Base-by-base conservation (phyloP, 2,888 invertebrate genomes). In the Dysmachus trigonus region DNA sequence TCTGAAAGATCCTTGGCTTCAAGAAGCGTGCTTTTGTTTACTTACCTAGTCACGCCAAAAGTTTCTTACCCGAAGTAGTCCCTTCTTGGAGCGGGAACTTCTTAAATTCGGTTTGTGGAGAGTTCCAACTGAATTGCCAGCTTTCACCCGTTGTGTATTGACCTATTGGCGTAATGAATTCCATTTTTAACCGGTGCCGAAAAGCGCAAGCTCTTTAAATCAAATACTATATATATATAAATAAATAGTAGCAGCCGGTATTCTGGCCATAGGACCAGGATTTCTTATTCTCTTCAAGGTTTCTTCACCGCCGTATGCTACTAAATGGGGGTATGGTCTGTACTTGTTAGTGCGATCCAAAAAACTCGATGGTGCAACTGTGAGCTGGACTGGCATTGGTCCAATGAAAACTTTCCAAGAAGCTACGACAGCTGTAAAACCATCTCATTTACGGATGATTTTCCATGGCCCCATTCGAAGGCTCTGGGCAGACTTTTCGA, bases 401-500 rank as follows among this genome's bases (percentile, higher is more conserved):
- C 83, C 83, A 83, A 72, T 27, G 47, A 83, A 72, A 72, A 72
- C 83, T 83, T 83, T 72, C 53, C 83, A 72, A 41, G 83, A 18
- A 81, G 18, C 81, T 53, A 81, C 81, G 81, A 71, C 83, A 83
- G 83, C 83, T 72, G 83, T 83, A 83, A 83, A 72, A 27, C 41
- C 72, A 71, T 83, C 72, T 83, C 83, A 83, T 83, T 83, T 83
- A 83, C 72, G 83, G 83, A 71, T 83, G 83, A 83, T 83, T 83
- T 83, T 83, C 83, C 53, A 81, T 81, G 81, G 81, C 81, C 33
- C 81, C 62, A 51, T 62, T 81, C 41, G 83, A 22, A 82, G 72
- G 72, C 33, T 83, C 18, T 83, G 71, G 72, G 27, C 72, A 71
- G 82, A 82, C 71, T 82, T 83, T 83, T 83, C 72, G 83, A 83